Percentiles rank a stretch among this genome's conserved stretches.
phyloP scores from a whole-genome alignment of 1,140 invertebrate genomes.

The Formica selysi region DNA sequence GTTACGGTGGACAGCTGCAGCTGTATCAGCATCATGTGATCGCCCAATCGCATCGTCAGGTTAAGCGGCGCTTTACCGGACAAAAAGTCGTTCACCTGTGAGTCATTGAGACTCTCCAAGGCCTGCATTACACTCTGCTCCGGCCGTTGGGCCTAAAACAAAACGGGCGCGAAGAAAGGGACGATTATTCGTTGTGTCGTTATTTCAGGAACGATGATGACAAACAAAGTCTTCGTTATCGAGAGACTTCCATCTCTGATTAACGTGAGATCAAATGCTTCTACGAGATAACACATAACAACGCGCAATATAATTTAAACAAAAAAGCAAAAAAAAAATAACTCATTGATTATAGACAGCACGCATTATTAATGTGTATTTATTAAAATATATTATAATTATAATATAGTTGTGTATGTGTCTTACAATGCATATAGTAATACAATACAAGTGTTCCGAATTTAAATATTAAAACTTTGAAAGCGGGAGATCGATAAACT shows the following conservation, averaged over 20 bases:
- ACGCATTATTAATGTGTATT: background rate
- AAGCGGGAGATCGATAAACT: too few relatives aligned
- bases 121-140: constrained; percentile 98
- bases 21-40: constrained; percentile 99
- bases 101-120: constrained; percentile 96
- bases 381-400: too few relatives aligned
- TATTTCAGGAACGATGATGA: constrained; percentile 12
- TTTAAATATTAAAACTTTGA: too few relatives aligned
- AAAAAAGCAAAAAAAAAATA: background rate
- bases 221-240: constrained; percentile 9
- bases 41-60: constrained; percentile 96
- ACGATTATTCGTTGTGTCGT: background rate
- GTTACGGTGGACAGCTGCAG: constrained; percentile 95
- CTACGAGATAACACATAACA: background rate
- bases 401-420: too few relatives aligned
- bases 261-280: background rate
- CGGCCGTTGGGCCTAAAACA: constrained; percentile 94
- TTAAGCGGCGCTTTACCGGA: constrained; percentile 97
- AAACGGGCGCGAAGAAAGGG: background rate
- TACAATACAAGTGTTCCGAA: too few relatives aligned
- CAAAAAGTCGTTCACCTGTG: constrained; percentile 96
- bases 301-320: background rate
- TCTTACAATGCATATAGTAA: too few relatives aligned
- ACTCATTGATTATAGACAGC: background rate
- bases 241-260: background rate